Conservation (phyloP, 2,113 vertebrate genomes). For the Ochotona princeps region DNA sequence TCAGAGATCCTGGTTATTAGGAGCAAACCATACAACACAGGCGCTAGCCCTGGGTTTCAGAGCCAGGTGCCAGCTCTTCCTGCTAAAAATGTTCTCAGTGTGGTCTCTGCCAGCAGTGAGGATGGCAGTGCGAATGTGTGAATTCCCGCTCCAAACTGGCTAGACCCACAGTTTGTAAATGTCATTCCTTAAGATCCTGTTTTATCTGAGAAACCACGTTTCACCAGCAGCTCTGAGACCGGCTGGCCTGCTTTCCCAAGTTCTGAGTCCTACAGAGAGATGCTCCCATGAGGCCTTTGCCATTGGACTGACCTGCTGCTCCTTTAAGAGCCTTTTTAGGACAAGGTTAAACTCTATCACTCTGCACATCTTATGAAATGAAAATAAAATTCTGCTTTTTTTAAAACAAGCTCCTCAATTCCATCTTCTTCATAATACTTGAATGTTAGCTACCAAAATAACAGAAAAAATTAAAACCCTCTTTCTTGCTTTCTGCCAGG, state of each 20-base stretch:
- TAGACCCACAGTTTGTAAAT: conserved; percentile 64
- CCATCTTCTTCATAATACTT: conserved; percentile 7
- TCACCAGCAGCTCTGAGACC: background rate
- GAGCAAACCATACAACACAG: background rate
- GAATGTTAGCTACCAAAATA: background rate
- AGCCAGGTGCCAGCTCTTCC: conserved; percentile 4
- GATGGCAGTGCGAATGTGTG: background rate
- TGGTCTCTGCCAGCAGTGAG: conserved; percentile 4
- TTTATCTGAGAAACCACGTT: conserved; percentile 53
- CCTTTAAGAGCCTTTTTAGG: background rate
- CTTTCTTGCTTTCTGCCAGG: background rate
- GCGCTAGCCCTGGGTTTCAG: background rate
- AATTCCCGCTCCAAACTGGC: conserved; percentile 63
- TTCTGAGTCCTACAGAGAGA: background rate
- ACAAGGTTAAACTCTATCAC: background rate
- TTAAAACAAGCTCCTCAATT: background rate
- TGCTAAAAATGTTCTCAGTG: conserved; percentile 62
- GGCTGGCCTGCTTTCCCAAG: background rate
- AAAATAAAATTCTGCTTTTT: conserved; percentile 6
- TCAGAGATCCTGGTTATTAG: conserved; percentile 33
- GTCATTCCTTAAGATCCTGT: conserved; percentile 36
- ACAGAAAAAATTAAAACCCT: background rate
- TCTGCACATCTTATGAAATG: background rate
- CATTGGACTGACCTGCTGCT: background rate
- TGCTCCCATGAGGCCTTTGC: background rate